These are phyloP conservation scores for Cyprinodon diabolis DNA, from an alignment of 2,797 vertebrate genomes.

Conservation along the genomic window DNA sequence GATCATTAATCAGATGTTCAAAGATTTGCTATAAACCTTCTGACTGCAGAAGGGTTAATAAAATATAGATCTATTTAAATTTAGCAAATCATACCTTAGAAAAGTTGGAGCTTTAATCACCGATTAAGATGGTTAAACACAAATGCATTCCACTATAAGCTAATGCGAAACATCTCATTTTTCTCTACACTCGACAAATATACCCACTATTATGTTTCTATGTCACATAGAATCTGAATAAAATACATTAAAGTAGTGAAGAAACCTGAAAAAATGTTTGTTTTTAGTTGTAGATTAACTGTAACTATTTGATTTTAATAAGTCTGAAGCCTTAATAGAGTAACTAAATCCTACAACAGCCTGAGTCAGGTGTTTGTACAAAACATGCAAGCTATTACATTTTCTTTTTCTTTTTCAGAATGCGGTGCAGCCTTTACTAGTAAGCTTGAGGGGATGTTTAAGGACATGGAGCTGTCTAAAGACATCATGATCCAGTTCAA, in stretches of 20 bases:
- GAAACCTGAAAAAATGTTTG: neutral
- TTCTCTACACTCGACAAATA: no score
- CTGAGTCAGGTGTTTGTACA: neutral
- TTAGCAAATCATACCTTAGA: no score
- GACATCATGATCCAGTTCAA: conserved; percentile 99
- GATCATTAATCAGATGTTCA: neutral
- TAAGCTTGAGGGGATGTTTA: conserved; percentile 99
- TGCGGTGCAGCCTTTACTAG: conserved; percentile 99
- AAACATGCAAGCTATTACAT: conserved; percentile 17
- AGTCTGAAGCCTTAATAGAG: neutral
- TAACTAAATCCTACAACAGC: neutral
- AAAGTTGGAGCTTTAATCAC: no score
- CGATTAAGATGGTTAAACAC: no score
- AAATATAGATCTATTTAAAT: no score
- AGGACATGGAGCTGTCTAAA: conserved; percentile 99
- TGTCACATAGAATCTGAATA: neutral
- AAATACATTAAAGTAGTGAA: neutral
- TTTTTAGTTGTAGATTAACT: neutral
- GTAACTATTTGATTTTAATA: neutral
- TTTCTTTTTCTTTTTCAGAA: conserved; percentile 79
- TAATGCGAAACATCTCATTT: no score
- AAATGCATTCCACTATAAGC: no score
- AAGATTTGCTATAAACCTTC: neutral
- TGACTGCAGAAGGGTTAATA: no score
- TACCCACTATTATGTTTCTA: no score